phyloP scores from a whole-genome alignment of 2,888 invertebrate genomes.

The Lomographa bimaculata region DNA sequence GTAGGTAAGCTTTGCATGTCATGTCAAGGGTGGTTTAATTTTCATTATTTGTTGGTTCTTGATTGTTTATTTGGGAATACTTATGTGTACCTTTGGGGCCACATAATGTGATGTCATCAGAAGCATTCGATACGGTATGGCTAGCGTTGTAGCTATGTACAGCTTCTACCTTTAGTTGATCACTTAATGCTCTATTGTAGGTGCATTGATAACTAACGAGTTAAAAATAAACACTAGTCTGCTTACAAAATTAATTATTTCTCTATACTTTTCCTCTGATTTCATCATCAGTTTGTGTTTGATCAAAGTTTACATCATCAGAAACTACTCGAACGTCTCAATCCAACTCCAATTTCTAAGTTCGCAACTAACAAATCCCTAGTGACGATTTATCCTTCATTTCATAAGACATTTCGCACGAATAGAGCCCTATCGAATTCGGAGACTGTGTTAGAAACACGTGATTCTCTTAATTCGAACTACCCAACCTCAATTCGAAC shows the following conservation, averaged over 20 bases:
- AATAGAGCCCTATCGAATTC: slow-evolving; percentile 56
- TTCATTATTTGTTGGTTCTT: slow-evolving; percentile 9
- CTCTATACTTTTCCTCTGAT: no score
- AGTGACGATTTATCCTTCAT: slow-evolving; percentile 60
- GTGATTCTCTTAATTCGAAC: slow-evolving; percentile 38
- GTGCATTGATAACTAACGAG: no score
- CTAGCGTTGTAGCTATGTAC: no score
- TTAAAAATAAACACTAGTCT: no score
- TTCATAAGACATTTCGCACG: slow-evolving; percentile 63
- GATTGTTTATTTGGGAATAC: neutral
- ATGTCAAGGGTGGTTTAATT: slow-evolving; percentile 7
- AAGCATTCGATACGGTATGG: no score
- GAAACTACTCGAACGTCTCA: slow-evolving; percentile 21
- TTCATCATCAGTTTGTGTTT: no score
- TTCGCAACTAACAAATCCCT: slow-evolving; percentile 43
- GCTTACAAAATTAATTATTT: no score
- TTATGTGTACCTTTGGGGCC: neutral
- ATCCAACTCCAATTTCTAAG: slow-evolving; percentile 33
- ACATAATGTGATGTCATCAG: no score
- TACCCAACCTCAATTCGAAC: slow-evolving; percentile 27
- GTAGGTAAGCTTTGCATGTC: slow-evolving; percentile 21
- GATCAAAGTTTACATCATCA: neutral
- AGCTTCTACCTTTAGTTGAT: no score
- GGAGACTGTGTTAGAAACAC: slow-evolving; percentile 41
- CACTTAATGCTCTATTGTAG: no score